Conservation (phyloP, 2,888 invertebrate species). For the Cryptus viduatorius region DNA sequence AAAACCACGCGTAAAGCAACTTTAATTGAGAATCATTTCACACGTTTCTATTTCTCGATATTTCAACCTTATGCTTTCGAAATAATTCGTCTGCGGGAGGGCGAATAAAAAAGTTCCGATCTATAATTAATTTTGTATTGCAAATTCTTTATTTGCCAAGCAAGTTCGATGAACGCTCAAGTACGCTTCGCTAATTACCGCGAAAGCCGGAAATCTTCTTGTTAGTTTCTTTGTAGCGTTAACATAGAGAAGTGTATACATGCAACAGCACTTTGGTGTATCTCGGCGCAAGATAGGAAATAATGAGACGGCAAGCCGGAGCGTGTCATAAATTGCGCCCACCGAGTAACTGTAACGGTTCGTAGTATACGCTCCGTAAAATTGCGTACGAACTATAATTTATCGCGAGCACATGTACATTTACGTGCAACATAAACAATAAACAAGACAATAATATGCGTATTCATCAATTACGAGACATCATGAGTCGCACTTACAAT, state of each 20-base stretch:
- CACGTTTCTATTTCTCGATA: too few relatives aligned
- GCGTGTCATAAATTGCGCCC: conserved; percentile 8
- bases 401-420: neutral
- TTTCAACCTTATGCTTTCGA: too few relatives aligned
- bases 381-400: neutral
- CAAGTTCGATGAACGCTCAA: conserved; percentile 17
- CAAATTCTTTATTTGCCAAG: neutral
- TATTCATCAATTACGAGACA: neutral
- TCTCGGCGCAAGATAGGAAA: neutral
- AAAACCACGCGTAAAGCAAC: too few relatives aligned
- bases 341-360: neutral
- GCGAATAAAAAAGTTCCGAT: too few relatives aligned
- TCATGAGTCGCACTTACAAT: neutral
- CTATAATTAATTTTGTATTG: too few relatives aligned
- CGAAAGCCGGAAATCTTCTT: conserved; percentile 42
- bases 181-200: conserved; percentile 18
- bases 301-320: neutral
- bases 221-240: conserved; percentile 18
- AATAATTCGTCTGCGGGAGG: too few relatives aligned
- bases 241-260: neutral
- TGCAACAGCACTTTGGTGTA: conserved; percentile 1
- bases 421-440: neutral
- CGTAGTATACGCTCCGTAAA: neutral
- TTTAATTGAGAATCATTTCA: too few relatives aligned
- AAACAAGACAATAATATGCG: neutral